A percentile compares a stretch with the other conserved stretches of the same genome.
phyloP scores from a whole-genome alignment of 2,888 invertebrate species.

The Pantelozetes paolii region DNA sequence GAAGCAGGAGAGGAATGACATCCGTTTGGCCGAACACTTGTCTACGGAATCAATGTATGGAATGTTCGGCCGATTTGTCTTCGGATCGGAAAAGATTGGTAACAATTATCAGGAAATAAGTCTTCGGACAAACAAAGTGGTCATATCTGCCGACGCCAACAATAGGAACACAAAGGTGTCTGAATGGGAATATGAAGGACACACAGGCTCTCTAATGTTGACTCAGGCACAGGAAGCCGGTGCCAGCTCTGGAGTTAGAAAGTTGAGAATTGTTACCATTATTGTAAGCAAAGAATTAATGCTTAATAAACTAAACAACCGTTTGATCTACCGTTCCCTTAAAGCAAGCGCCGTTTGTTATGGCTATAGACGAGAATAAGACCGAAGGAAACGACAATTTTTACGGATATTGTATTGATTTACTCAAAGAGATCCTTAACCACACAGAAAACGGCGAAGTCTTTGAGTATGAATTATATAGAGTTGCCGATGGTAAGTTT shows the following conservation, averaged over 20 bases:
- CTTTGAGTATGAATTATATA: slow-evolving; percentile 71
- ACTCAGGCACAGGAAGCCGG: slow-evolving; percentile 33
- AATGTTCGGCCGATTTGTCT: slow-evolving; percentile 41
- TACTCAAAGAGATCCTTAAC: slow-evolving; percentile 78
- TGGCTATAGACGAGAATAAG: slow-evolving; percentile 50
- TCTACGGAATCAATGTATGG: slow-evolving; percentile 35
- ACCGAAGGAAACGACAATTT: slow-evolving; percentile 48
- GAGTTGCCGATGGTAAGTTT: slow-evolving; percentile 73
- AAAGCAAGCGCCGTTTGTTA: slow-evolving; percentile 58
- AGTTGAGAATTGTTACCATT: slow-evolving; percentile 64
- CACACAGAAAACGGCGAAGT: slow-evolving; percentile 83
- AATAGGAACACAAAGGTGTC: slow-evolving; percentile 27
- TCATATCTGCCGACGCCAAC: not conserved
- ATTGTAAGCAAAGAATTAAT: no score
- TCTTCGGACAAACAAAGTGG: slow-evolving; percentile 36
- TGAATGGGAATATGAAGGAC: slow-evolving; percentile 42
- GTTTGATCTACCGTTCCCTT: not conserved
- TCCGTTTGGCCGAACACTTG: slow-evolving; percentile 29
- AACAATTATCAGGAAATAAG: slow-evolving; percentile 42
- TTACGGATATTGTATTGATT: slow-evolving; percentile 86
- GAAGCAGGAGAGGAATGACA: slow-evolving; percentile 23
- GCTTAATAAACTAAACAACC: no score
- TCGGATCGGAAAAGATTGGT: slow-evolving; percentile 4
- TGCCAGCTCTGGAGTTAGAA: not conserved
- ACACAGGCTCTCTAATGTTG: slow-evolving; percentile 33